These are phyloP conservation scores for Myiothlypis coronata DNA, from an alignment of 2,797 vertebrate species.

Conservation along the genomic window DNA sequence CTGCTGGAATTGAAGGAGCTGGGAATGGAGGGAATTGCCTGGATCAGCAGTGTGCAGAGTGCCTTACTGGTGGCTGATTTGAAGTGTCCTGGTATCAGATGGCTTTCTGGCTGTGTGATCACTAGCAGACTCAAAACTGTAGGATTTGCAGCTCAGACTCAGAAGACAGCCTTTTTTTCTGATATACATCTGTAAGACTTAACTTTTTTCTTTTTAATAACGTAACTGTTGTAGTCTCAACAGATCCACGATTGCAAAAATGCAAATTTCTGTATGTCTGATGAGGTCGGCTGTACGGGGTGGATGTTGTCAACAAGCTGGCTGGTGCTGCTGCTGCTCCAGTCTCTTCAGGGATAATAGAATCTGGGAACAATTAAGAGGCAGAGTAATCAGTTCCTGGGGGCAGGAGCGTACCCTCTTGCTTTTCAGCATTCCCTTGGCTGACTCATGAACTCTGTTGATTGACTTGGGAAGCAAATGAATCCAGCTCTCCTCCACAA, in stretches of 20 bases:
- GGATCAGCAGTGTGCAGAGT: not conserved
- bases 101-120: not conserved
- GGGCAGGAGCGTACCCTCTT: conserved; percentile 47
- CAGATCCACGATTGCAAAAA: not conserved
- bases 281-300: not conserved
- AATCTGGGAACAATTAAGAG: conserved; percentile 66
- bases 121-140: not conserved
- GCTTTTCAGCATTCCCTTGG: conserved; percentile 60
- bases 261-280: conserved; percentile 34
- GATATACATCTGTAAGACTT: not conserved
- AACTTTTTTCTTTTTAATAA: not conserved
- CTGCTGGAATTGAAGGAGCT: not conserved
- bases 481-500: conserved; percentile 37
- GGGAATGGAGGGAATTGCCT: not conserved
- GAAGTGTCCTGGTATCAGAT: not conserved
- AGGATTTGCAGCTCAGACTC: not conserved
- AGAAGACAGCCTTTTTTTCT: not conserved
- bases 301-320: conserved; percentile 54
- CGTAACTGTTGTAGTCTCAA: not conserved
- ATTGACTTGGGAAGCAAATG: conserved; percentile 63
- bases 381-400: conserved; percentile 51
- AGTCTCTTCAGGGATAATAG: conserved; percentile 48
- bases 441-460: conserved; percentile 66
- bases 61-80: not conserved
- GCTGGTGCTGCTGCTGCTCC: conserved; percentile 9